Evolutionary conservation across 2,888 invertebrate genomes (phyloP).

Genomic region (Drosophila mimetica): DNA sequence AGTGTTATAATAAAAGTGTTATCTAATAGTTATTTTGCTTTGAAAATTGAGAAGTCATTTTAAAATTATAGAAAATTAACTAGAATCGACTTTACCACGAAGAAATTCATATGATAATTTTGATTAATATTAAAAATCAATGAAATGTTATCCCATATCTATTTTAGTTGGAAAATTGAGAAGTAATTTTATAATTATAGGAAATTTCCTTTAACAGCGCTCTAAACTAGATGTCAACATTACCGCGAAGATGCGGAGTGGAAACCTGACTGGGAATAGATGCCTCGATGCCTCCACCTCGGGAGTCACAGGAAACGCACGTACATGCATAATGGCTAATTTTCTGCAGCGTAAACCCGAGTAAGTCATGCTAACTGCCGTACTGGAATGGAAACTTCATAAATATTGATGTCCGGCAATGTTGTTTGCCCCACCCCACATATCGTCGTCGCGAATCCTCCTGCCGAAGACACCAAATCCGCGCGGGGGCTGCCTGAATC

Average conservation of each 20-base stretch:
- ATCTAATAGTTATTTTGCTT: no score
- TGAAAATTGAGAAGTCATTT: no score
- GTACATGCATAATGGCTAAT: slow-evolving; percentile 32
- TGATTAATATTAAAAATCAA: no score
- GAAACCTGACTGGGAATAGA: slow-evolving; percentile 24
- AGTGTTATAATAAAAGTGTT: no score
- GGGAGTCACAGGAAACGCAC: slow-evolving; percentile 27
- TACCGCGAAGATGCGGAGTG: background rate
- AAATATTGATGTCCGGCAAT: slow-evolving; percentile 64
- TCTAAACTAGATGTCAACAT: slow-evolving; percentile 28
- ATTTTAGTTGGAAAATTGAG: background rate
- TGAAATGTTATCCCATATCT: no score
- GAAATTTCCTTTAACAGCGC: slow-evolving; percentile 3
- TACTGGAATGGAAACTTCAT: slow-evolving; percentile 52
- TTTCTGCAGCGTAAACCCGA: slow-evolving; percentile 25
- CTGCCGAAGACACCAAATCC: slow-evolving; percentile 14
- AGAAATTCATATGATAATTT: no score
- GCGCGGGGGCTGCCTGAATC: background rate
- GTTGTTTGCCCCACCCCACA: slow-evolving; percentile 33
- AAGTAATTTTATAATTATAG: background rate
- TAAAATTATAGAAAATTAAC: no score
- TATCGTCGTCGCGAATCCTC: background rate
- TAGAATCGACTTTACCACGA: no score
- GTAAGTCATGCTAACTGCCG: slow-evolving; percentile 41
- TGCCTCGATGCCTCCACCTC: slow-evolving; percentile 10